A percentile compares a stretch with the other conserved stretches of the same genome.
Conservation (phyloP, 2,113 vertebrate genomes). For the Garra rufa region DNA sequence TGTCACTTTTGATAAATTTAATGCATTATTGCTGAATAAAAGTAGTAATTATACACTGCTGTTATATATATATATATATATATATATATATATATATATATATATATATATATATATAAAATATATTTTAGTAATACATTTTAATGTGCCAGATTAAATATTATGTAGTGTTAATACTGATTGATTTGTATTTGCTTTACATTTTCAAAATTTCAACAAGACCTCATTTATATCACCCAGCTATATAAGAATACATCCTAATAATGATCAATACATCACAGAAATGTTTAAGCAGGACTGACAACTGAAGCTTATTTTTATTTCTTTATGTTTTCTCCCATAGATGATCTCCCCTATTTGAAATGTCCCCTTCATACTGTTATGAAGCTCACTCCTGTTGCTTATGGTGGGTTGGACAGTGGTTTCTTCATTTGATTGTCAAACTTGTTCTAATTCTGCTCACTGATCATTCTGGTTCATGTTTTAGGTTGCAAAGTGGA, state of each 20-base stretch:
- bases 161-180: too few species aligned
- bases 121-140: too few species aligned
- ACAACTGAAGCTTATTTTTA: background rate
- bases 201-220: background rate
- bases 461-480: conserved; percentile 3
- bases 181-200: too few species aligned
- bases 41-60: too few species aligned
- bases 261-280: background rate
- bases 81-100: too few species aligned
- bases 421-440: background rate
- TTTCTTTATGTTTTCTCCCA: background rate
- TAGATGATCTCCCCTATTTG: conserved; percentile 95
- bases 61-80: too few species aligned
- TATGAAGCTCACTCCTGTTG: conserved; percentile 92
- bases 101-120: too few species aligned
- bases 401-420: conserved; percentile 82
- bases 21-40: too few species aligned
- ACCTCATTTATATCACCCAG: background rate
- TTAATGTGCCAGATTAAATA: too few species aligned
- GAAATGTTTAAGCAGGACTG: background rate
- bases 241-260: background rate
- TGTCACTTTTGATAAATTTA: too few species aligned
- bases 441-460: background rate
- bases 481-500: conserved; percentile 94
- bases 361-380: conserved; percentile 94